Base-by-base conservation (phyloP, 2,888 invertebrate species). In the Endomychus coccineus region DNA sequence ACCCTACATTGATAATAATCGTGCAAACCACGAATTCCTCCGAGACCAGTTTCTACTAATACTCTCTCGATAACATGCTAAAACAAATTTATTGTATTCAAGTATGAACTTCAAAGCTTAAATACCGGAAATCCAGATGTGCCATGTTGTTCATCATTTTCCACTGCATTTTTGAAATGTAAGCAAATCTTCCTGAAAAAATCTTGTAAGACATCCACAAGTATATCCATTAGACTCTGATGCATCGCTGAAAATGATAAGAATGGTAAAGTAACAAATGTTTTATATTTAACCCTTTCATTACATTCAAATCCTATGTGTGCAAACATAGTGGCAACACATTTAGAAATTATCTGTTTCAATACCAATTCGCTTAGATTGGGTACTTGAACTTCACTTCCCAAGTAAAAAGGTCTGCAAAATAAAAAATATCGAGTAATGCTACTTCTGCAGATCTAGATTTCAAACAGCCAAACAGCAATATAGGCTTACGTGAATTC, bases 31-130 rank as follows among this genome's bases (percentile, higher is more conserved):
- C 62, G 60, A 4, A 75, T 64, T 13, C 77, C 75, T 19, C 77
- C 78, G 17, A 78, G 54, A 1, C 76, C 76, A 49, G 73, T 68
- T 58, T 80, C 77, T 29, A 71, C 64, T 27, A 78, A 66, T 11
- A 76, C 74, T 52, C 74, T 68, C 50, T 78, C 77, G 49, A 77
- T 59, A 12, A 69, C 67, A 59, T 77, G 74, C 78, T 78, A 44
- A n/a, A 52, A 52, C 39, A 12, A 31, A 13, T 29, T 16, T 2
- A 12, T n/a, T n/a, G n/a, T n/a, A n/a, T n/a, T n/a, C n/a, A n/a
- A n/a, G n/a, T 7, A 7, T 9, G 6, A 25, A 6, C 11, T 25
- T 25, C n/a, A n/a, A n/a, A n/a, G 13, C 16, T n/a, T 17, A 55
- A 60, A 54, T 59, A 74, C 73, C 7, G 73, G 71, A 62, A 74